Base-by-base conservation (phyloP, 2,888 invertebrate genomes). In the Habroteleia sp. region DNA sequence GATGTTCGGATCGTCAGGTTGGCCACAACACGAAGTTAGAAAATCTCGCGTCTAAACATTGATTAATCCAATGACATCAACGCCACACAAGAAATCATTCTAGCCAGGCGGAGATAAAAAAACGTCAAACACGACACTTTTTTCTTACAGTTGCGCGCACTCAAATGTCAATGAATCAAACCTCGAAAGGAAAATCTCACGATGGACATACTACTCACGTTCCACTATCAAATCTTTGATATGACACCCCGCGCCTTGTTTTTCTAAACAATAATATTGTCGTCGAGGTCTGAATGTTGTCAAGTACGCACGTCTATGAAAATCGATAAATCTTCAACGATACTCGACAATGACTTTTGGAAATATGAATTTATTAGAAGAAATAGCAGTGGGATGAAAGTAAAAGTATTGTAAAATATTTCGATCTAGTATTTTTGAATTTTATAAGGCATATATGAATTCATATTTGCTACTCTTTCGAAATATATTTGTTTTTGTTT, bases 1-100 rank as follows among this genome's bases (percentile, higher is more conserved):
- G 41, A 11, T 23, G 23, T 41, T 41, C 41, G 11, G 20, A 42
- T 42, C 42, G 42, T 25, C 42, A 27, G 42, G 42, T 6, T 42
- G 17, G 27, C 42, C 42, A 42, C 41, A 41, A 41, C 41, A 23
- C 11, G n/a, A 10, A 20, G 29, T 20, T 20, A 5, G 11, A 39
- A 20, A 39, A 39, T 20, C 20, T 17, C 25, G 25, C 41, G 6
- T 23, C 25, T 23, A 25, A 25, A 41, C 41, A 41, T 41, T 41
- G 25, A 41, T 41, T 41, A 41, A 41, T 7, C 23, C 11, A 41
- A 41, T 41, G 41, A 41, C 25, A 23, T 11, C 11, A 41, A 42
- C 27, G n/a, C 13, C 25, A 20, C 25, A 27, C 10, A n/a, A 42
- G 27, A 27, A 42, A 41, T 16, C 37, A 37, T 41, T 41, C n/a